Conservation (phyloP, 2,797 vertebrate species). For the Ambastaia sidthimunki region DNA sequence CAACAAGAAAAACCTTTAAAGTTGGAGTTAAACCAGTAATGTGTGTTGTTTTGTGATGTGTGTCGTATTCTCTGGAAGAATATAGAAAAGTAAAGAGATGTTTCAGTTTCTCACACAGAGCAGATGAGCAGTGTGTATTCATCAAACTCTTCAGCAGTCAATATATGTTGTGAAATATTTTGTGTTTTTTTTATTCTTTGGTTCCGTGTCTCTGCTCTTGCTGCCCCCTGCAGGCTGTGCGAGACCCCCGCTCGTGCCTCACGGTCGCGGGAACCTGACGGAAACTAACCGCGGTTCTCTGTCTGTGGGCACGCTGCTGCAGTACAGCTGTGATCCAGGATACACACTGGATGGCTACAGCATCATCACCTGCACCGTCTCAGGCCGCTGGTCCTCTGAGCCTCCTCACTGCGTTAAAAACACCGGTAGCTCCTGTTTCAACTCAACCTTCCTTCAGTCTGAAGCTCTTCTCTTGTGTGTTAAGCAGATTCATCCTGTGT, state of each 20-base stretch:
- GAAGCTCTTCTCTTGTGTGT: no score
- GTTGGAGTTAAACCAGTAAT: conserved; percentile 1
- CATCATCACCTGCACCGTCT: conserved; percentile 72
- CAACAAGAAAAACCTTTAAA: background rate
- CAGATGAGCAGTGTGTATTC: background rate
- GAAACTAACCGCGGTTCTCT: conserved; percentile 79
- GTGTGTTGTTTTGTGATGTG: background rate
- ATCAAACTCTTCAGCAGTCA: no score
- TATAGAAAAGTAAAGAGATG: no score
- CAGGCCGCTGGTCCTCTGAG: conserved; percentile 73
- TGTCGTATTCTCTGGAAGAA: background rate
- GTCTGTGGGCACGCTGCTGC: conserved; percentile 73
- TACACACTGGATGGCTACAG: conserved; percentile 73
- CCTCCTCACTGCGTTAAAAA: conserved; percentile 74
- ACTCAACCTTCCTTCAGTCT: no score
- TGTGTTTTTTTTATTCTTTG: no score
- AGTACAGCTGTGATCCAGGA: conserved; percentile 75
- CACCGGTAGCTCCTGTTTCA: no score
- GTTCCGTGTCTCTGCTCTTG: no score
- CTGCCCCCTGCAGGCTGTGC: conserved; percentile 69
- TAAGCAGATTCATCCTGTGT: no score
- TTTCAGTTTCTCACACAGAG: background rate
- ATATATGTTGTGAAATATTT: no score
- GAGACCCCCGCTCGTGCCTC: conserved; percentile 70
- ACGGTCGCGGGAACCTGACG: conserved; percentile 78